Conservation (phyloP, 2,888 invertebrate species). For the Hipparchia semele region DNA sequence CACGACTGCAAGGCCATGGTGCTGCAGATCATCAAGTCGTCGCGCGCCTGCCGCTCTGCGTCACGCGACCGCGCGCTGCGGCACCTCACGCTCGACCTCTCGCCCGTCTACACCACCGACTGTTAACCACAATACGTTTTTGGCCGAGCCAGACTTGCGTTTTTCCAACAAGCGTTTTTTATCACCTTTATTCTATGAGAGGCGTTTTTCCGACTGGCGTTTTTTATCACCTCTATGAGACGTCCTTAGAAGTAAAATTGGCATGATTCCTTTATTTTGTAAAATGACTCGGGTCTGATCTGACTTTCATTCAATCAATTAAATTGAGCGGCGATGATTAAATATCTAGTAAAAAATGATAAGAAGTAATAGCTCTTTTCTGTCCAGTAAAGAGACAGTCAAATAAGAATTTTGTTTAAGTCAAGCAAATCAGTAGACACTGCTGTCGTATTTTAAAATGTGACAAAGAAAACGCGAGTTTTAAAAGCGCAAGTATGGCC, state of each 20-base stretch:
- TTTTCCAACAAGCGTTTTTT: not conserved
- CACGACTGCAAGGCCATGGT: conserved; percentile 98
- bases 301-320: too few relatives aligned
- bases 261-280: not conserved
- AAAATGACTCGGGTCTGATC: too few relatives aligned
- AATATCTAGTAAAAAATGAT: too few relatives aligned
- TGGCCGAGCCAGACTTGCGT: conserved; percentile 4
- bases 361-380: too few relatives aligned
- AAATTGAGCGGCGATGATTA: too few relatives aligned
- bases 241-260: too few relatives aligned
- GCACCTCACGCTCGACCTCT: conserved; percentile 91
- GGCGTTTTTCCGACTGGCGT: too few relatives aligned
- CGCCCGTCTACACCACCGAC: conserved; percentile 88
- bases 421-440: not conserved
- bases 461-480: not conserved
- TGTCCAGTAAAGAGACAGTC: too few relatives aligned
- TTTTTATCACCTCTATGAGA: too few relatives aligned
- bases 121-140: conserved; percentile 52
- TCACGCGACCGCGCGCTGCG: conserved; percentile 91
- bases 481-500: not conserved
- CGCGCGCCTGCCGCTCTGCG: conserved; percentile 91
- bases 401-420: too few relatives aligned
- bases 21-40: conserved; percentile 95
- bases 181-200: too few relatives aligned
- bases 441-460: not conserved